Percentiles rank a stretch among this genome's conserved stretches.
These are phyloP conservation scores for Erpobdella octoculata DNA, from an alignment of 2,888 invertebrate genomes.

Conservation along the genomic window DNA sequence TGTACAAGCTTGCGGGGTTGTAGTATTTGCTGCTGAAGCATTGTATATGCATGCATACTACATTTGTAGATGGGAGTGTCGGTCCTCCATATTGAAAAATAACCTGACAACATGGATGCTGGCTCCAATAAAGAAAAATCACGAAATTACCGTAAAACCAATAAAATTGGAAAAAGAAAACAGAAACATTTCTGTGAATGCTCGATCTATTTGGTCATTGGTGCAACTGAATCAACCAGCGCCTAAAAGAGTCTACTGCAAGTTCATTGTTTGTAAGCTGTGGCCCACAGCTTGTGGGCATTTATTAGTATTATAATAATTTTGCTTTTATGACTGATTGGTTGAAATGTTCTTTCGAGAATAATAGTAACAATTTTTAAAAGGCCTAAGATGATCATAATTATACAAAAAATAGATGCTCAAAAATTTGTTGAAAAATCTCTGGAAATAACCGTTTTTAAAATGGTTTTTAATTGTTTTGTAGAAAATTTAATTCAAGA, in stretches of 20 bases:
- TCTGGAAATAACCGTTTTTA: background rate
- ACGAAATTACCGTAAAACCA: background rate
- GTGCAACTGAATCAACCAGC: too few relatives aligned
- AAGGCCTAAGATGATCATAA: too few relatives aligned
- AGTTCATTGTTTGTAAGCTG: background rate
- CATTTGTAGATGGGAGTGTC: background rate
- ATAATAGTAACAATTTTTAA: too few relatives aligned
- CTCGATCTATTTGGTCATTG: constrained; percentile 8
- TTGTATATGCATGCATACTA: background rate
- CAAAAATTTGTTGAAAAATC: background rate
- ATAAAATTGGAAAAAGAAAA: background rate
- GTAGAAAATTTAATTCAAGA: too few relatives aligned
- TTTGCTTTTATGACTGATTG: background rate
- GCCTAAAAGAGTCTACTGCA: too few relatives aligned
- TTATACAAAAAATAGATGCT: too few relatives aligned
- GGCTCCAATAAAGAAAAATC: background rate
- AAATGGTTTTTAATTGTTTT: too few relatives aligned
- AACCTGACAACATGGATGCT: background rate
- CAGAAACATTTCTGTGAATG: background rate
- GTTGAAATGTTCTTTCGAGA: background rate
- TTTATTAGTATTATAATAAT: background rate
- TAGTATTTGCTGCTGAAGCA: too few relatives aligned
- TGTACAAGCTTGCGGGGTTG: too few relatives aligned
- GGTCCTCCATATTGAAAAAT: background rate
- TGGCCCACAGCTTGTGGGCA: background rate